Percentiles rank a stretch among this genome's conserved stretches.
Evolutionary conservation across 2,888 invertebrate species (phyloP).

Genomic region (Tenthredo livida): DNA sequence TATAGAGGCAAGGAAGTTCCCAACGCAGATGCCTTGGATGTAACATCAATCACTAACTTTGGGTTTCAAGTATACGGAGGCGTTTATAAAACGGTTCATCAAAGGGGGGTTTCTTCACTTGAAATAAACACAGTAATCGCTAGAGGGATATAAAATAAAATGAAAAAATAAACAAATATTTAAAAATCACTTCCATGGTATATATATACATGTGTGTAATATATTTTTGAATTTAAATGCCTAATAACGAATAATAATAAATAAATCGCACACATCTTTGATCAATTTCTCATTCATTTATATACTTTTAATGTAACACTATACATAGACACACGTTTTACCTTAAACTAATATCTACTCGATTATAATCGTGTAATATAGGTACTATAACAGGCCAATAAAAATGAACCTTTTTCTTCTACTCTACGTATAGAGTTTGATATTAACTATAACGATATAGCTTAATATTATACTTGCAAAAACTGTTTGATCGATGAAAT

Average conservation of each 20-base stretch:
- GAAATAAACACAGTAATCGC: constrained; percentile 83
- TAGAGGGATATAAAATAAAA: neutral
- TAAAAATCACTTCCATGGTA: too few relatives aligned
- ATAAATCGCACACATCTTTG: neutral
- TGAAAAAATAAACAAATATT: too few relatives aligned
- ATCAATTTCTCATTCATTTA: neutral
- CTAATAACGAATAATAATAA: neutral
- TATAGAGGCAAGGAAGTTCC: constrained; percentile 82
- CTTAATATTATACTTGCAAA: constrained; percentile 17
- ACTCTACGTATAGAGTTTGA: neutral
- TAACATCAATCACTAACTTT: constrained; percentile 81
- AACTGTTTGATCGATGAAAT: constrained; percentile 36
- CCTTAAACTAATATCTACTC: neutral
- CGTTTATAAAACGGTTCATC: constrained; percentile 83
- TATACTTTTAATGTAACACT: neutral
- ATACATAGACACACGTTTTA: neutral
- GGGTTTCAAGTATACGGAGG: constrained; percentile 85
- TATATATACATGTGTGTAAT: too few relatives aligned
- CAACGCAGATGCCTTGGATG: constrained; percentile 81
- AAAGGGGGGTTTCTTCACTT: constrained; percentile 83
- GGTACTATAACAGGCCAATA: neutral
- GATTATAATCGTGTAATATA: neutral
- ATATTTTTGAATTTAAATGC: neutral
- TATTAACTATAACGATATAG: neutral
- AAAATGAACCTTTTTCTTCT: neutral